Evolutionary conservation across 2,888 invertebrate genomes (phyloP), one percentile per base, ranked within the genome.

Genomic region (Scaptomyza parva): DNA sequence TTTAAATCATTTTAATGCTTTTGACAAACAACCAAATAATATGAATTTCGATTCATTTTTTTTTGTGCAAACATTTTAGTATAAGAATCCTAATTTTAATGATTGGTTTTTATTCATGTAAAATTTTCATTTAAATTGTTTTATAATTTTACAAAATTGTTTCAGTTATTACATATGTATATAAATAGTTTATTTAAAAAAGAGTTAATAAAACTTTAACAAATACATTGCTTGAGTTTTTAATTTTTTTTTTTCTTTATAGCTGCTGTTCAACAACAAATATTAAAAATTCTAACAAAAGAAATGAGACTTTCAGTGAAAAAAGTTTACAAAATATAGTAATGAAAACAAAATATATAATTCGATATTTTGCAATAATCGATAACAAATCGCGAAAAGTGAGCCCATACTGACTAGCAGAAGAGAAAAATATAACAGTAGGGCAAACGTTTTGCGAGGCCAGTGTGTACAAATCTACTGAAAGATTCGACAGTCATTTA

Each of bases 191-290:
- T 35, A 51, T 50, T 71, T 72, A 57, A 57, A 63, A 63, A 53
- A 54, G 39, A 67, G 57, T 72, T 65, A 48, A 69, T 54, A 60
- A 63, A 65, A 71, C 67, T 61, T 70, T 67, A 54, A 86, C 63
- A 74, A 79, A 82, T 85, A 81, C 70, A 72, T 69, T 65, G 72
- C 55, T 78, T 66, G 45, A 45, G 62, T 62, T 48, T 41, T 33
- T 0, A 9, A 4, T 18, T 41, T 41, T 28, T 22, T 35, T 51
- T 61, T 73, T 69, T 73, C 64, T 78, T 81, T 74, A 66, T 70
- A 69, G 79, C 87, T 87, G 89, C 86, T 87, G 87, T 87, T 86
- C 88, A 86, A 88, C 88, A 84, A 84, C 70, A 74, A 62, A 47
- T 69, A 35, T 60, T 71, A 53, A 41, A 76, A 73, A 64, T 73